phyloP scores from a whole-genome alignment of 2,113 vertebrate species.

The Melanerpes aurifrons region DNA sequence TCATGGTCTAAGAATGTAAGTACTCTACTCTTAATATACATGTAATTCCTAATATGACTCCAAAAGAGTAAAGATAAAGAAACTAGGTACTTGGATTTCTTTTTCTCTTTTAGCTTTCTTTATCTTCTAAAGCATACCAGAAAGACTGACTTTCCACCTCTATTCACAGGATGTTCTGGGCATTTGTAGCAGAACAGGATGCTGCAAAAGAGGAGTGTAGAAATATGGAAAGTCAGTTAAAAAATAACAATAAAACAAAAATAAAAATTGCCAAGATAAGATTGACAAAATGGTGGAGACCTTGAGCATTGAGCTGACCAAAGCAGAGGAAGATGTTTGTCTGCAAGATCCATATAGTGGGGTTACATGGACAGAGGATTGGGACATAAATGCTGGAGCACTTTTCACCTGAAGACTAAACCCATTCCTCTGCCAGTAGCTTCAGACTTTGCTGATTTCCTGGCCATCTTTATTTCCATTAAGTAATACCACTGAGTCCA shows the following conservation, averaged over 20 bases:
- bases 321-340: background rate
- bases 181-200: background rate
- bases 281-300: background rate
- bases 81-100: background rate
- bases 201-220: background rate
- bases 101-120: background rate
- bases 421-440: background rate
- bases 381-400: background rate
- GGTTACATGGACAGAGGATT: background rate
- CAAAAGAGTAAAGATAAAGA: background rate
- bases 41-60: background rate
- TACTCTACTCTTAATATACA: background rate
- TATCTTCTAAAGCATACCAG: background rate
- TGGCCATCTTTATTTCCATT: slow-evolving; percentile 5
- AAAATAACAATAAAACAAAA: background rate
- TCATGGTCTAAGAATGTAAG: background rate
- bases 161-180: background rate
- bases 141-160: background rate
- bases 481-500: background rate
- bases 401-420: background rate
- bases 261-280: background rate
- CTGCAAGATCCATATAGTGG: background rate
- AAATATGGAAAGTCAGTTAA: background rate
- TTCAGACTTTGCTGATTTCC: background rate
- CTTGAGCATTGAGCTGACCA: background rate